Evolutionary conservation across 1,140 invertebrate genomes (phyloP), one percentile per base, ranked within the genome.

Genomic region (Eupeodes corollae): DNA sequence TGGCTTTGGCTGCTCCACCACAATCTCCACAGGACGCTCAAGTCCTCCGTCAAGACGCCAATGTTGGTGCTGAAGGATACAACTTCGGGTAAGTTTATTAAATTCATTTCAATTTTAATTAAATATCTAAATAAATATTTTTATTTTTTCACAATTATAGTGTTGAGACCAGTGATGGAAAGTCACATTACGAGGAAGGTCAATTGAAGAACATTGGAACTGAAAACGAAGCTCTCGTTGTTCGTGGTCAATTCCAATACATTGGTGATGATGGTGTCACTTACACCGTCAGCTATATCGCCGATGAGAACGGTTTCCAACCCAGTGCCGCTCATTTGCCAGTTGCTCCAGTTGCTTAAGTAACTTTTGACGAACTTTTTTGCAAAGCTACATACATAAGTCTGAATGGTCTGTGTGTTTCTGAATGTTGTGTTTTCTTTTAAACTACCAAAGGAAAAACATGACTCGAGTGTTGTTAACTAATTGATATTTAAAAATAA

Each of bases 281-380:
- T 5, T 73, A 78, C 49, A 70, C 73, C 3, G 67, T 83, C 16
- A 77, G 65, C 19, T 84, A 79, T 64, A 61, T 74, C 26, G 82
- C 83, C 18, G 80, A 83, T 59, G 80, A 84, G 63, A 82, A 83
- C 52, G 84, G 84, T 18, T 87, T 81, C 75, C 79, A 79, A 48
- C 79, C 83, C 8, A 41, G 69, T 46, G 79, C 78, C 12, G 75
- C 68, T 18, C 77, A 80, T 65, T 53, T 82, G 15, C 63, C 63
- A 26, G 61, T 64, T 32, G 80, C 82, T 18, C 56, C 61, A 3
- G 38, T 10, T 35, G 56, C 48, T 35, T 51, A 51, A 51, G 50
- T 45, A 8, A 26, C 8, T 48, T 26, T n/a, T n/a, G n/a, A n/a
- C n/a, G n/a, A n/a, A n/a, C n/a, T n/a, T n/a, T n/a, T n/a, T n/a